A percentile compares a stretch with the other conserved stretches of the same genome.
These are phyloP conservation scores for Oxycera nigricornis DNA, from an alignment of 2,888 invertebrate species.

Conservation along the genomic window DNA sequence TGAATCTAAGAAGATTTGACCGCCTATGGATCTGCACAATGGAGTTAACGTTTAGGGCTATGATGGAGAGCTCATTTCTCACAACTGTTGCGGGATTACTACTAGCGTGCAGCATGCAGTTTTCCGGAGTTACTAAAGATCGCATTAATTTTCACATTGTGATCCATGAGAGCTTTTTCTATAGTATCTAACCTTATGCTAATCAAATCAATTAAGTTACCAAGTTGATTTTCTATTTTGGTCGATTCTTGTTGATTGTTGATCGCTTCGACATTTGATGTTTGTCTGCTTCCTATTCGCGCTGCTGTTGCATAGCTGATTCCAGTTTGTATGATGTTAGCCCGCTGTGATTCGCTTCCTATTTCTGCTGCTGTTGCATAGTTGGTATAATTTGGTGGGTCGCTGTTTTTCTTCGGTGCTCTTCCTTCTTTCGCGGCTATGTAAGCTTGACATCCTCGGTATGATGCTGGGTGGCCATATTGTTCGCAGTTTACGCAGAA, in stretches of 20 bases:
- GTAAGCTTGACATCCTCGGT: not conserved
- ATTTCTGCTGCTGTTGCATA: not conserved
- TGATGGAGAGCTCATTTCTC: too few relatives aligned
- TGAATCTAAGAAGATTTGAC: not conserved
- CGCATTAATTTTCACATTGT: not conserved
- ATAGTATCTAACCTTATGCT: too few relatives aligned
- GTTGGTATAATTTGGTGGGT: too few relatives aligned
- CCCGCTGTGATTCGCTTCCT: not conserved
- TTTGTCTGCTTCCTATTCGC: not conserved
- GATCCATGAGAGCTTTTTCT: too few relatives aligned
- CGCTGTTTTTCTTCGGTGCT: not conserved
- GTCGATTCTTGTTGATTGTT: too few relatives aligned
- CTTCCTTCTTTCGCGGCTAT: too few relatives aligned
- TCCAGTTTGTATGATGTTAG: not conserved
- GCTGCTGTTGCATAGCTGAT: not conserved
- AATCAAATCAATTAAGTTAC: too few relatives aligned
- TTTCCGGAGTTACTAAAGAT: too few relatives aligned
- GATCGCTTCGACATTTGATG: too few relatives aligned
- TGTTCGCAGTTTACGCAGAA: not conserved
- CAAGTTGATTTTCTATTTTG: too few relatives aligned
- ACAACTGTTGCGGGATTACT: too few relatives aligned
- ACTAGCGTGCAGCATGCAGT: too few relatives aligned
- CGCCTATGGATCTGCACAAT: not conserved
- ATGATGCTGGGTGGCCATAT: not conserved
- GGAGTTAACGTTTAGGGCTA: not conserved